phyloP scores from a whole-genome alignment of 2,797 vertebrate genomes.

The Spinibarbus caldwelli region DNA sequence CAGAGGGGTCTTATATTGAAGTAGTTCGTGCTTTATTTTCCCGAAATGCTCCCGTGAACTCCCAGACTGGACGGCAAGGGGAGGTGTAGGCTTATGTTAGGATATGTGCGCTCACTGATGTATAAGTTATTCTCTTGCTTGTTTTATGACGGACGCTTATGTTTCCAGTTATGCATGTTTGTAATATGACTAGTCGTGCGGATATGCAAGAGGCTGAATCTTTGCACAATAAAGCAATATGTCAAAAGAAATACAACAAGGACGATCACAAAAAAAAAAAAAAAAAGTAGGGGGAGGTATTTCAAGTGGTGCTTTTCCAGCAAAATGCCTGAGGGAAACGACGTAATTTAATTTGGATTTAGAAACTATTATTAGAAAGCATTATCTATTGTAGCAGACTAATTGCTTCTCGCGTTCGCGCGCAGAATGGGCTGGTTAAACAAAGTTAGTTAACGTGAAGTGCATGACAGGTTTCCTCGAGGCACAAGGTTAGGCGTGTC shows the following conservation, averaged over 20 bases:
- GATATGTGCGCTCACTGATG: constrained; percentile 20
- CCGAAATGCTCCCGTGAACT: constrained; percentile 32
- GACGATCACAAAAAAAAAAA: constrained; percentile 10
- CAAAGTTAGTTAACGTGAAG: constrained; percentile 71
- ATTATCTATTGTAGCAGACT: constrained; percentile 75
- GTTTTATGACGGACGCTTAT: constrained; percentile 12
- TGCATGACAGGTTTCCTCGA: constrained; percentile 73
- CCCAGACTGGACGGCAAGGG: constrained; percentile 51
- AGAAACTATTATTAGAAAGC: constrained; percentile 79
- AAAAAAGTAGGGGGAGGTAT: constrained; percentile 2
- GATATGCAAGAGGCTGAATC: background rate
- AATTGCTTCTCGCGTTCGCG: constrained; percentile 70
- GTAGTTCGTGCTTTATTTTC: constrained; percentile 4
- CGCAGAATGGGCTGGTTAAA: constrained; percentile 71
- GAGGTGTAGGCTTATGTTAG: constrained; percentile 53
- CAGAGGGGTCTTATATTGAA: background rate
- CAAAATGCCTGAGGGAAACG: constrained; percentile 73
- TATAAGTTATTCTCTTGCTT: constrained; percentile 26
- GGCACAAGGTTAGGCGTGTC: constrained; percentile 71
- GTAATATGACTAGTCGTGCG: constrained; percentile 6
- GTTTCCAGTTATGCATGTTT: constrained; percentile 21
- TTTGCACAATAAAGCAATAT: constrained; percentile 5
- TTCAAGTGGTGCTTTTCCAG: constrained; percentile 71
- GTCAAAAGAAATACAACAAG: constrained; percentile 21
- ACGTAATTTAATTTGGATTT: constrained; percentile 79